A percentile compares a stretch with the other conserved stretches of the same genome.
Evolutionary conservation across 1,140 invertebrate species (phyloP).

Genomic region (Parasteatoda tepidariorum): DNA sequence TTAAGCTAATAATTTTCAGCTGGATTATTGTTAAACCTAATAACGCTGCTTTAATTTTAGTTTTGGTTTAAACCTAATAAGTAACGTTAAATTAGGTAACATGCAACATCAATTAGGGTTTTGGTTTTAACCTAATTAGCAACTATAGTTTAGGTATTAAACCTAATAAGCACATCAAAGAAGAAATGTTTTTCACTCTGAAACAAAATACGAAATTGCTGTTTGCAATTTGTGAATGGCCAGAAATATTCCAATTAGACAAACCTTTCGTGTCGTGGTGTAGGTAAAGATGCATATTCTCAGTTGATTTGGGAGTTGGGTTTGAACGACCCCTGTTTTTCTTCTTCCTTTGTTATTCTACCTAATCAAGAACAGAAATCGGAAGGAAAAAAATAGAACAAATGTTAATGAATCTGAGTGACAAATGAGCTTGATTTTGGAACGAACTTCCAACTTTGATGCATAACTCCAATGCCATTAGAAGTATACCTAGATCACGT

Average conservation of each 20-base stretch:
- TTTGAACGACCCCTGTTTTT: not conserved
- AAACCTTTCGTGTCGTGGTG: not conserved
- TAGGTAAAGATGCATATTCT: not conserved
- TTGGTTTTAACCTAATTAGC: no score
- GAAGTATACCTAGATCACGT: constrained; percentile 11
- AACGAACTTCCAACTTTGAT: constrained; percentile 12
- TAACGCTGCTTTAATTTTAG: no score
- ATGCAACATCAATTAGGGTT: no score
- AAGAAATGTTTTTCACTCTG: no score
- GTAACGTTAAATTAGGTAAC: no score
- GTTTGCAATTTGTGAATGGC: constrained; percentile 27
- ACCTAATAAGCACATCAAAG: no score
- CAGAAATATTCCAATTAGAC: not conserved
- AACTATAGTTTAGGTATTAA: no score
- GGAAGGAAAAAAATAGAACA: constrained; percentile 1
- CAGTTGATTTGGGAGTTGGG: not conserved
- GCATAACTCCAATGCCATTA: not conserved
- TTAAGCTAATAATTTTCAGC: no score
- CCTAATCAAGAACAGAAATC: constrained; percentile 19
- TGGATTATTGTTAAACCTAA: no score
- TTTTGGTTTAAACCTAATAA: no score
- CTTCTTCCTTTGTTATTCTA: not conserved
- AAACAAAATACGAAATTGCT: no score
- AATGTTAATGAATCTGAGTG: constrained; percentile 36
- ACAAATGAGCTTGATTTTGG: constrained; percentile 22